phyloP scores from a whole-genome alignment of 2,113 vertebrate species.

The Turdus rufiventris region DNA sequence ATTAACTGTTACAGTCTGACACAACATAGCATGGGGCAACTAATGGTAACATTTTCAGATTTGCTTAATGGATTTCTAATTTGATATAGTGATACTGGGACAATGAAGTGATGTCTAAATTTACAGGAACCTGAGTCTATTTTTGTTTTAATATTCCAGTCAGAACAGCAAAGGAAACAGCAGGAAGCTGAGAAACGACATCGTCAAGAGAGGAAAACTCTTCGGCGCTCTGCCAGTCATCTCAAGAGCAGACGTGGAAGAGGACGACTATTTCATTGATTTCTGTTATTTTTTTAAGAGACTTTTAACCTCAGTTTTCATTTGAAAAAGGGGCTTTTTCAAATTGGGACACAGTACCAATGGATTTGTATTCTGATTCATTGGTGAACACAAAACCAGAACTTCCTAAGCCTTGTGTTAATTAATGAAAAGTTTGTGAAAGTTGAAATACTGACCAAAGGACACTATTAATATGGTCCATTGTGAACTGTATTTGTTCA shows the following conservation, averaged over 20 bases:
- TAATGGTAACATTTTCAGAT: not conserved
- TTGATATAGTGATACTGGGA: not conserved
- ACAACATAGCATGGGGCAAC: not conserved
- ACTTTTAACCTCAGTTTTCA: not conserved
- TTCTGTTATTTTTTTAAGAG: not conserved
- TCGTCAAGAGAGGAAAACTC: slow-evolving; percentile 85
- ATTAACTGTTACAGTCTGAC: not conserved
- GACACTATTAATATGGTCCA: not conserved
- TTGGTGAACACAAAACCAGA: not conserved
- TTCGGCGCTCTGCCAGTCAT: slow-evolving; percentile 86
- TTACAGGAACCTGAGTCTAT: not conserved
- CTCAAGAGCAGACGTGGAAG: slow-evolving; percentile 69
- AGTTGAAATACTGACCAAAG: not conserved
- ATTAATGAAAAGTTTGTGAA: not conserved
- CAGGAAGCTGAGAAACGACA: slow-evolving; percentile 87
- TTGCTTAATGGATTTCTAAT: not conserved
- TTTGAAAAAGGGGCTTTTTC: not conserved
- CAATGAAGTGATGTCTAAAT: not conserved
- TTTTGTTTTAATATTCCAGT: slow-evolving; percentile 70
- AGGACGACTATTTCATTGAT: slow-evolving; percentile 63
- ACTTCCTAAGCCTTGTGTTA: not conserved
- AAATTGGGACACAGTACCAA: not conserved
- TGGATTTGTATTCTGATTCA: not conserved
- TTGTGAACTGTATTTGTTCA: not conserved
- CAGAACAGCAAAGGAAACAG: slow-evolving; percentile 86